Evolutionary conservation across 2,113 vertebrate genomes (phyloP).

Genomic region (Dendropsophus ebraccatus): DNA sequence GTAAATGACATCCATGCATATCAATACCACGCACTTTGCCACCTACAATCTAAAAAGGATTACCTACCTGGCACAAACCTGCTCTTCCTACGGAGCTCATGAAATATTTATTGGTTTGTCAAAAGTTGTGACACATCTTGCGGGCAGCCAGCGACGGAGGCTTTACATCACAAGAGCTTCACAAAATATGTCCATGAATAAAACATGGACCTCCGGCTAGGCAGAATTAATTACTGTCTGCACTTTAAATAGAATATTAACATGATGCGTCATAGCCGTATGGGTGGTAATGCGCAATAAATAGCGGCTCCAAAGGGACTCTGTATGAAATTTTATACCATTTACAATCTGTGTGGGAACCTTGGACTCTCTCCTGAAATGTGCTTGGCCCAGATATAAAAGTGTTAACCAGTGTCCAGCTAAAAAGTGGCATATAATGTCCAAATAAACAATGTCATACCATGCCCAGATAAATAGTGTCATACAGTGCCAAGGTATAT

Average conservation of each 20-base stretch:
- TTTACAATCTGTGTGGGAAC: not conserved
- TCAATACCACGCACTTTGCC: not conserved
- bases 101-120: slow-evolving; percentile 48
- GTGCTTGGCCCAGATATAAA: not conserved
- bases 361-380: not conserved
- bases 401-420: not conserved
- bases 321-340: not conserved
- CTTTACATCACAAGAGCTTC: slow-evolving; percentile 14
- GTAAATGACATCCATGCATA: not conserved
- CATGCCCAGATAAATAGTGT: not conserved
- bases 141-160: slow-evolving; percentile 4
- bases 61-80: not conserved
- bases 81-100: slow-evolving; percentile 6
- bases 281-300: slow-evolving; percentile 13
- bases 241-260: slow-evolving; percentile 26
- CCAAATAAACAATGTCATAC: not conserved
- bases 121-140: slow-evolving; percentile 8
- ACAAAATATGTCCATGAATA: slow-evolving; percentile 43
- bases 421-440: not conserved
- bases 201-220: slow-evolving; percentile 30
- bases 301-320: not conserved
- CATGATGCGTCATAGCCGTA: not conserved
- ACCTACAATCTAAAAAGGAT: not conserved
- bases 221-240: slow-evolving; percentile 23
- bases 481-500: no score